Evolutionary conservation across 2,888 invertebrate species (phyloP), one percentile per base, ranked within the genome.

Genomic region (Dermolepida albohirtum): DNA sequence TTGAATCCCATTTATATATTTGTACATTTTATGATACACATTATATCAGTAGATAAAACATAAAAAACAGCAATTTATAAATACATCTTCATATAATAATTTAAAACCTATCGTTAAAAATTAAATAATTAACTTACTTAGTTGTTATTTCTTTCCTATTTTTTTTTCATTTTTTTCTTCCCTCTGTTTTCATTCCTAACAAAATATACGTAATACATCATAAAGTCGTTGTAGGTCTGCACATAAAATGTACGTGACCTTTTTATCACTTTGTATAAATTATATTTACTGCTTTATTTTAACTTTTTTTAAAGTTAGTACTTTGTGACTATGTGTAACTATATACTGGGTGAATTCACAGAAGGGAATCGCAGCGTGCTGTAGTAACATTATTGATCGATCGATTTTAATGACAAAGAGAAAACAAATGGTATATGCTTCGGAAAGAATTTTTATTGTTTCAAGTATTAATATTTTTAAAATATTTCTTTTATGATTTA

Each of bases 21-120:
- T 69, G 69, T 69, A 69, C 69, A 69, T 69, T 69, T 66, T 69
- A 68, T 68, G 54, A 55, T 66, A 69, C 65, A 69, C 65, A 66
- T 55, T 64, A 17, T 43, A 43, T 57, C 49, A 57, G 68, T 57
- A 64, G 44, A 66, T 41, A 62, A 57, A 69, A 66, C 57, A 62
- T 66, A 66, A 69, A 47, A 51, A 67, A 64, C 64, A 62, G 62
- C 50, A 49, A 69, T 62, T 52, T 43, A 59, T 66, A 69, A 69
- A 64, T 50, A 67, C 51, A 50, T 43, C 7, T n/a, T 51, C 50
- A 57, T 57, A 68, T 66, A 52, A 64, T 50, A 64, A 62, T 62
- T 69, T 47, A 52, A 67, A 59, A 55, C 52, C 34, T 57, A 68
- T 43, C 41, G 11, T 51, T 27, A 62, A 62, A 66, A 68, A 64